Conservation (phyloP, 2,888 invertebrate species). For the Ectobius pallidus region DNA sequence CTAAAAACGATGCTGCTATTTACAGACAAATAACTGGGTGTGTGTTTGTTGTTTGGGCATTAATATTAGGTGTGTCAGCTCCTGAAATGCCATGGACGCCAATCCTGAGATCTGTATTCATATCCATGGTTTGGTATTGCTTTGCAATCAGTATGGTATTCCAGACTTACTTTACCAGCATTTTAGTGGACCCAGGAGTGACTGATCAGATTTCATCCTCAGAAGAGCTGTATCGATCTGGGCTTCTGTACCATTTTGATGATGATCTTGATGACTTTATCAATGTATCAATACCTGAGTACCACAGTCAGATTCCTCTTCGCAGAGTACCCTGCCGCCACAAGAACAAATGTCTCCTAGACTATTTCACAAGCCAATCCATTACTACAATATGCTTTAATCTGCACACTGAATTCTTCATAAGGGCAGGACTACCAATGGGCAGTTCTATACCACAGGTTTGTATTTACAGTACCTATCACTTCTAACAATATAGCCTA, state of each 20-base stretch:
- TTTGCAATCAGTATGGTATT: background rate
- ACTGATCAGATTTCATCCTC: background rate
- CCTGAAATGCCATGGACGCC: background rate
- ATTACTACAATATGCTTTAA: too few relatives aligned
- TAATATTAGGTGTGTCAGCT: background rate
- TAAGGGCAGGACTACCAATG: too few relatives aligned
- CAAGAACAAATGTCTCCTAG: too few relatives aligned
- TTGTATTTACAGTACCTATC: too few relatives aligned
- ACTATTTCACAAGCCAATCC: too few relatives aligned
- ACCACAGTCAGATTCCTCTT: too few relatives aligned
- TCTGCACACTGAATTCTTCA: too few relatives aligned
- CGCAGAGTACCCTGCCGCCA: too few relatives aligned
- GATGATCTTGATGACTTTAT: background rate
- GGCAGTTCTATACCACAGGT: too few relatives aligned
- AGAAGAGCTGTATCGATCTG: background rate
- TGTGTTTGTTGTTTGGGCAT: background rate
- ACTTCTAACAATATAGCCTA: too few relatives aligned
- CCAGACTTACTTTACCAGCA: background rate
- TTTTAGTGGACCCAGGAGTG: background rate
- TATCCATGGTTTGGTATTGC: background rate
- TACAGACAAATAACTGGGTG: background rate
- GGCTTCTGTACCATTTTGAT: background rate
- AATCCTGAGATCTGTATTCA: background rate
- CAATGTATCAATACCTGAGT: background rate
- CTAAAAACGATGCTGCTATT: background rate